A percentile compares a stretch with the other conserved stretches of the same genome.
Evolutionary conservation across 2,888 invertebrate genomes (phyloP).

Genomic region (Aplocera efformata): DNA sequence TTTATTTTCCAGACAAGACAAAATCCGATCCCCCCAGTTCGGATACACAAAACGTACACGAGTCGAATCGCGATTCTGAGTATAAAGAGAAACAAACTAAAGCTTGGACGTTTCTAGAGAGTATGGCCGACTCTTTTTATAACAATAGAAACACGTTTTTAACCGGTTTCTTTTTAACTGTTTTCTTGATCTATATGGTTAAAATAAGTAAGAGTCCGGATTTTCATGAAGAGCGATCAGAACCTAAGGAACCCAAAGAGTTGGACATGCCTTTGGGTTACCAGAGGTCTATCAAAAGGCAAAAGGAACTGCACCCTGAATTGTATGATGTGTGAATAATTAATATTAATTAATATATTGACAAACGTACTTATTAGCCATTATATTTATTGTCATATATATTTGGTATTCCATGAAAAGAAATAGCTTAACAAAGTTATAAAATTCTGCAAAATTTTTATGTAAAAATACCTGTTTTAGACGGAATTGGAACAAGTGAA

Average conservation of each 20-base stretch:
- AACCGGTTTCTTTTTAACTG: constrained; percentile 48
- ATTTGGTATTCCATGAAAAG: no score
- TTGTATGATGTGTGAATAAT: constrained; percentile 57
- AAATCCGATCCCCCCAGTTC: constrained; percentile 37
- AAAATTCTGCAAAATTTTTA: no score
- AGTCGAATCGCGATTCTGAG: constrained; percentile 56
- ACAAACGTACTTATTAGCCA: no score
- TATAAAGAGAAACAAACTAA: constrained; percentile 39
- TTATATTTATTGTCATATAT: no score
- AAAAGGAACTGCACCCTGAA: constrained; percentile 52
- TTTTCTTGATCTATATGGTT: constrained; percentile 24
- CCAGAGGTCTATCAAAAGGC: constrained; percentile 41
- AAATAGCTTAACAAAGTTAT: no score
- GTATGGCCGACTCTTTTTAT: constrained; percentile 45
- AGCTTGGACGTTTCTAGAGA: constrained; percentile 56
- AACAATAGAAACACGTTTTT: constrained; percentile 49
- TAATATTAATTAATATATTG: no score
- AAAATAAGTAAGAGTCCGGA: constrained; percentile 11
- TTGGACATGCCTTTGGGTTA: constrained; percentile 56
- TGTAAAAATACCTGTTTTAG: no score
- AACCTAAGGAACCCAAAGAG: constrained; percentile 25
- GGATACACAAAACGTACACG: constrained; percentile 52
- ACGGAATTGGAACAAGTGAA: no score
- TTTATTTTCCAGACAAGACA: constrained; percentile 69
- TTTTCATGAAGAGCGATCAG: constrained; percentile 1